A percentile compares a stretch with the other conserved stretches of the same genome.
These are phyloP conservation scores for Poeciliopsis paucimaculata DNA, from an alignment of 2,797 vertebrate genomes.

Conservation along the genomic window DNA sequence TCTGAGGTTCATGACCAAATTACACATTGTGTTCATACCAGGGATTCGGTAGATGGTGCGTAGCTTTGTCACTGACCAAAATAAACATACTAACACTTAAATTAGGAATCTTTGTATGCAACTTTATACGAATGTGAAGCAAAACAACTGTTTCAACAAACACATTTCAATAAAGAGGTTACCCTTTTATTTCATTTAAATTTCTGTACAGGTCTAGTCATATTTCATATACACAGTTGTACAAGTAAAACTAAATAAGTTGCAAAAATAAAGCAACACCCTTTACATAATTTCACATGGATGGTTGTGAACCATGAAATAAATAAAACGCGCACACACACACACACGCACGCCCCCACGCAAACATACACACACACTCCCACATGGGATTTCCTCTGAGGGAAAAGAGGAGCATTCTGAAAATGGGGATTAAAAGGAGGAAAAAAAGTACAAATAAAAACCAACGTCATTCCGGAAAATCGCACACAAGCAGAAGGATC, in stretches of 20 bases:
- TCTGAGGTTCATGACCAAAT: not conserved
- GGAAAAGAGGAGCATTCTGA: constrained; percentile 23
- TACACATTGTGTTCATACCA: not conserved
- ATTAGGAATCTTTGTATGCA: not conserved
- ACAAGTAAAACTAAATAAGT: constrained; percentile 70
- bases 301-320: constrained; percentile 72
- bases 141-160: not conserved
- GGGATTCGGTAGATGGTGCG: not conserved
- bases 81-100: not conserved
- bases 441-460: not conserved
- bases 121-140: not conserved
- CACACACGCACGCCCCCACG: constrained; percentile 10
- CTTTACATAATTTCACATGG: constrained; percentile 51
- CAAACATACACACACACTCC: constrained; percentile 22
- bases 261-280: constrained; percentile 62
- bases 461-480: constrained; percentile 45
- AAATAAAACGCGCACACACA: constrained; percentile 70
- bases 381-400: constrained; percentile 16
- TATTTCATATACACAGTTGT: constrained; percentile 70
- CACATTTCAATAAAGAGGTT: constrained; percentile 61
- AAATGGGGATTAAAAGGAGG: not conserved
- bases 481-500: constrained; percentile 59
- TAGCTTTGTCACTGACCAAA: not conserved
- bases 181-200: constrained; percentile 76
- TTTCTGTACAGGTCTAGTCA: constrained; percentile 80